phyloP scores from a whole-genome alignment of 1,140 invertebrate species.

The Drosophila aff. region DNA sequence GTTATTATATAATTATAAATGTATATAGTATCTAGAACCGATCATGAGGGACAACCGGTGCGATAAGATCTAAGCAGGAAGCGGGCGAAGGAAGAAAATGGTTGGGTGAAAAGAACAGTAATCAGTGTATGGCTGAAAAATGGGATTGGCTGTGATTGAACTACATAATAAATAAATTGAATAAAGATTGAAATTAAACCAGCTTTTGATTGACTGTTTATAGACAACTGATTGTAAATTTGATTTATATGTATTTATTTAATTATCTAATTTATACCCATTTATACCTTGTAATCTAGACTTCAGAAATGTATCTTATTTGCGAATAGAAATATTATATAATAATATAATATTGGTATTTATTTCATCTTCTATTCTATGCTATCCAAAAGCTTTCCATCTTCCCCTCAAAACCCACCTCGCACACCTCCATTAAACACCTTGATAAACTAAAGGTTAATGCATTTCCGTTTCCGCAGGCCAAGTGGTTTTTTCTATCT shows the following conservation, averaged over 20 bases:
- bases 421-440: background rate
- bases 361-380: background rate
- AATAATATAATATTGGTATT: too few species aligned
- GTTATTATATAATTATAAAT: conserved; percentile 13
- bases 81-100: conserved; percentile 17
- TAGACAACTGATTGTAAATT: background rate
- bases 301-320: too few species aligned
- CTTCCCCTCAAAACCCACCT: background rate
- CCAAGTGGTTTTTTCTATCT: conserved; percentile 29
- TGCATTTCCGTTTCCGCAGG: conserved; percentile 60
- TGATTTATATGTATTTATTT: background rate
- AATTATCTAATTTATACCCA: background rate
- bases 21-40: background rate
- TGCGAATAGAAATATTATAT: too few species aligned
- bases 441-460: conserved; percentile 35
- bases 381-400: background rate
- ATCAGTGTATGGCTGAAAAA: conserved; percentile 15
- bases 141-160: conserved; percentile 21
- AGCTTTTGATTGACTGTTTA: conserved; percentile 1
- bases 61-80: conserved; percentile 51
- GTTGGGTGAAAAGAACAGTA: background rate
- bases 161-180: background rate
- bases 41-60: conserved; percentile 38
- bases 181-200: background rate
- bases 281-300: too few species aligned